Base-by-base conservation (phyloP, 2,113 vertebrate species). In the Procavia capensis region DNA sequence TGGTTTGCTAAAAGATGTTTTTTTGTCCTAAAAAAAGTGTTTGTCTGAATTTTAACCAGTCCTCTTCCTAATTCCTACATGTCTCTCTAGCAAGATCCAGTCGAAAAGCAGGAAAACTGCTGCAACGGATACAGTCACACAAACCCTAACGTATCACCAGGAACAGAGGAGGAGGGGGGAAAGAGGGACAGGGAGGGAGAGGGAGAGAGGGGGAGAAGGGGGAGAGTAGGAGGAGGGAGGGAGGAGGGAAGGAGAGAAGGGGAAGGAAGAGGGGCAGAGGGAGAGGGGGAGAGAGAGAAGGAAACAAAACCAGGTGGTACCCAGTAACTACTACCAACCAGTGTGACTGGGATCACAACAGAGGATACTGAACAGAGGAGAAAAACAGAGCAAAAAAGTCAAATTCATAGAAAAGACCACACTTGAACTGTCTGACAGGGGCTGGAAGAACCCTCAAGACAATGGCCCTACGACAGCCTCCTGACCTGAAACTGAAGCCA, bases 31-130 rank as follows among this genome's bases (percentile, higher is more conserved):
- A 85, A 72, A 29, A 75, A 63, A 83, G 59, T 22, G 39, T n/a
- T n/a, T 79, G 41, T 75, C 45, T 61, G 76, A 89, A 63, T 47
- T 20, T 13, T 57, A 80, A 57, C n/a, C 47, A 82, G 43, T 20
- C 81, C 78, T 72, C 78, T 16, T 13, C 41, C 66, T 66, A 79
- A 50, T 31, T n/a, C 34, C 45, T 47, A 3, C 1, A 13, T 2
- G 66, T 59, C 66, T 63, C 87, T 47, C 43, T 81, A 45, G 96
- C 91, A 41, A 93, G 85, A 95, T 41, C 22, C 83, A 93, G 1
- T 20, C 59, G 94, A 90, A 93, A 50, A 75, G 57, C 17, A 85
- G 57, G 39, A 92, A 82, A 93, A 81, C n/a, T 85, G 81, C 80
- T 66, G 17, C 29, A 45, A 78, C 11, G 61, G 50, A 50, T 14